These are phyloP conservation scores for Pelosia muscerda DNA, from an alignment of 2,888 invertebrate species.

Conservation along the genomic window DNA sequence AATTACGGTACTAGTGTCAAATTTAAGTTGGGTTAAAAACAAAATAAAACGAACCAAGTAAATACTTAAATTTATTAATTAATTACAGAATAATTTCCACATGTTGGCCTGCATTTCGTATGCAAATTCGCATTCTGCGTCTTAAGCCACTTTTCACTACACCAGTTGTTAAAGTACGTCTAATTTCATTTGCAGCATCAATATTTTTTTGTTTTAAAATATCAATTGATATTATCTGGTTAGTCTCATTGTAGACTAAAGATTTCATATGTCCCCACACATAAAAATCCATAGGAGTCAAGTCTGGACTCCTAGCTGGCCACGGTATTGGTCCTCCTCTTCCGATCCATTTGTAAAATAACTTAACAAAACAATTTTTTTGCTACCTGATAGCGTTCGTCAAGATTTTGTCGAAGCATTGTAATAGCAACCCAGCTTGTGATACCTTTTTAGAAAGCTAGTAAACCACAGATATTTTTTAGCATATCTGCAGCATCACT, in stretches of 20 bases:
- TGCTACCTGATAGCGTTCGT: too few species aligned
- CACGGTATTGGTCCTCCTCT: constrained; percentile 49
- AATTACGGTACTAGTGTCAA: too few species aligned
- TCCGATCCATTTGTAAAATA: constrained; percentile 23
- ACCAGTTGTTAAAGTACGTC: constrained; percentile 11
- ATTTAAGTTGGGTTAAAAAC: too few species aligned
- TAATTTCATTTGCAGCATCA: constrained; percentile 21
- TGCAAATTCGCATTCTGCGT: constrained; percentile 15
- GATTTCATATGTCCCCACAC: constrained; percentile 32
- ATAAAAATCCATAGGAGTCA: constrained; percentile 48
- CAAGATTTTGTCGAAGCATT: too few species aligned
- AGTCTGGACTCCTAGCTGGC: constrained; percentile 38
- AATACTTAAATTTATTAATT: too few species aligned
- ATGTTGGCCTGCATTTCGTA: constrained; percentile 17
- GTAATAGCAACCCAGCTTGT: too few species aligned
- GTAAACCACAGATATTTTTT: too few species aligned
- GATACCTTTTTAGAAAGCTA: too few species aligned
- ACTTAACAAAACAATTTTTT: too few species aligned
- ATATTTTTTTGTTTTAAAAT: constrained; percentile 9
- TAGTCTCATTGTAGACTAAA: constrained; percentile 17
- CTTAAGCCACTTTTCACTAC: constrained; percentile 17
- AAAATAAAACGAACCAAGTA: too few species aligned
- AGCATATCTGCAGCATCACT: too few species aligned
- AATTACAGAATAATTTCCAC: too few species aligned
- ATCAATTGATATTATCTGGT: constrained; percentile 15